Conservation (phyloP, 92 coral and sea anemone species). For the Heliopora coerulea region DNA sequence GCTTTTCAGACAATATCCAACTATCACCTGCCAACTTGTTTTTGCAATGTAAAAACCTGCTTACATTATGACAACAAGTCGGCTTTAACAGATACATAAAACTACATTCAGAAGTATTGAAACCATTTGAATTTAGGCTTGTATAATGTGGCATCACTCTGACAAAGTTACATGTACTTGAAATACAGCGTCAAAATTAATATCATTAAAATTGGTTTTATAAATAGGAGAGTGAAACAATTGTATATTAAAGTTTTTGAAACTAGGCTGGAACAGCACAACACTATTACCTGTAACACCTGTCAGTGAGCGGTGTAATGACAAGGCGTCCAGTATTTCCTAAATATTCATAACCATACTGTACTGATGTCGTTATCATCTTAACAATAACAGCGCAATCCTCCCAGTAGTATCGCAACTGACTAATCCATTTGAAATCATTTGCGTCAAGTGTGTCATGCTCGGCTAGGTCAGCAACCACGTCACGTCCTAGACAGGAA, state of each 20-base stretch:
- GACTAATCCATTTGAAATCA: conserved; percentile 97
- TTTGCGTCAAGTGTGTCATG: conserved; percentile 72
- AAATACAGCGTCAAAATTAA: background rate
- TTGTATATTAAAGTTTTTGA: background rate
- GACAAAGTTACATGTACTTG: background rate
- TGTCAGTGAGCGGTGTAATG: conserved; percentile 94
- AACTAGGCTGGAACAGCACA: no score
- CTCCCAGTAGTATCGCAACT: conserved; percentile 96
- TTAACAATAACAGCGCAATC: conserved; percentile 71
- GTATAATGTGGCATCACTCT: no score
- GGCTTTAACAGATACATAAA: no score
- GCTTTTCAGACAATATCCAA: no score
- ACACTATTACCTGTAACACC: conserved; percentile 83
- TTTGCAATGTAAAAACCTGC: no score
- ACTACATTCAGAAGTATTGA: no score
- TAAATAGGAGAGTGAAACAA: background rate
- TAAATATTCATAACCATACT: conserved; percentile 89
- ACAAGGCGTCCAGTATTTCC: conserved; percentile 97
- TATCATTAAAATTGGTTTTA: no score
- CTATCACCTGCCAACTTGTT: no score
- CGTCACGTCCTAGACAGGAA: conserved; percentile 96
- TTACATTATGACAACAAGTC: no score
- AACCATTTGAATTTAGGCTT: no score
- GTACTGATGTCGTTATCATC: conserved; percentile 95
- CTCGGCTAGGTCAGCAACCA: conserved; percentile 76